Conservation (phyloP, 53 echinoderm and acorn worm species). For the Luidia sarsii region DNA sequence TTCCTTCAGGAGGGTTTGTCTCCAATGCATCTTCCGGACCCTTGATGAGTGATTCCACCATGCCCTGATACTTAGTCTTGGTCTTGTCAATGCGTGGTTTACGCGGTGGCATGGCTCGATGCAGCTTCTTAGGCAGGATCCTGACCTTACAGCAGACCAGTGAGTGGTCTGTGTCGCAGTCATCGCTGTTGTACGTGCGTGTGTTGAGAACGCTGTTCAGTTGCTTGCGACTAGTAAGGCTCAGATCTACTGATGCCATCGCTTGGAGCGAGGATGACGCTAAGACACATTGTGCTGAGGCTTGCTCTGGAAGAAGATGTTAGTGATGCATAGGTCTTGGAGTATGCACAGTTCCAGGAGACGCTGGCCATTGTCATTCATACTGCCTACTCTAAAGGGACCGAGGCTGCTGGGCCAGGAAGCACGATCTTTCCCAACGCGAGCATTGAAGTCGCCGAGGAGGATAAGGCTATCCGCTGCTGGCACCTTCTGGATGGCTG, state of each 20-base stretch:
- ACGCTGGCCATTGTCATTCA: too few relatives aligned
- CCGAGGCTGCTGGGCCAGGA: too few relatives aligned
- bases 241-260: constrained; percentile 52
- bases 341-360: too few relatives aligned
- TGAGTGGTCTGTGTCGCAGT: constrained; percentile 23
- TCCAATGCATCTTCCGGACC: too few relatives aligned
- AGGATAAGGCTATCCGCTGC: not conserved
- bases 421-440: constrained; percentile 48
- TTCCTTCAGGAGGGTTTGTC: not conserved
- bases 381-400: too few relatives aligned
- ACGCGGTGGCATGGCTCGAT: not conserved
- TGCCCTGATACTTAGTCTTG: too few relatives aligned
- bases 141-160: constrained; percentile 22
- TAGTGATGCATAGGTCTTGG: too few relatives aligned
- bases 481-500: not conserved
- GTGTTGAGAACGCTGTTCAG: not conserved
- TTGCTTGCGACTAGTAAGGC: constrained; percentile 17
- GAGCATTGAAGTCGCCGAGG: constrained; percentile 51
- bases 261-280: constrained; percentile 48
- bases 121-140: constrained; percentile 5
- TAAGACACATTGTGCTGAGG: constrained; percentile 44
- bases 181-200: not conserved
- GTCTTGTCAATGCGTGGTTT: constrained; percentile 14
- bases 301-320: constrained; percentile 44
- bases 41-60: too few relatives aligned